phyloP scores from a whole-genome alignment of 64 coral and sea anemone species.

The Actinia equina region DNA sequence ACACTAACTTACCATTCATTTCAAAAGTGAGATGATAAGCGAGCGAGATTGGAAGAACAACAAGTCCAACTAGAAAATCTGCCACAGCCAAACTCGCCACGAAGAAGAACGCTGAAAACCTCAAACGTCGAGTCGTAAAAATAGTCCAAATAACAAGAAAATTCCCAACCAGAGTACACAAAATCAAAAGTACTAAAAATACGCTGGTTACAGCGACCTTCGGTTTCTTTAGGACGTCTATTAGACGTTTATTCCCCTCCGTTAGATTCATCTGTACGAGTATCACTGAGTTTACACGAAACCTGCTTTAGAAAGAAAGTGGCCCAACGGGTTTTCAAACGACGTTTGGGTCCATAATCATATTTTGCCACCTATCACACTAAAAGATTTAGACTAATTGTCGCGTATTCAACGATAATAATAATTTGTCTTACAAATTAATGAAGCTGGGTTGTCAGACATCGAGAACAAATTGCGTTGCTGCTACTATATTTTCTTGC shows the following conservation, averaged over 20 bases:
- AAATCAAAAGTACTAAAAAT: constrained; percentile 17
- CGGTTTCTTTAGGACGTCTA: not conserved
- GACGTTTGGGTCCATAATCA: no score
- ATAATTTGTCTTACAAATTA: no score
- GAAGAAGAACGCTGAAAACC: constrained; percentile 37
- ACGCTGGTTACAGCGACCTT: not conserved
- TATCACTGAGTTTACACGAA: no score
- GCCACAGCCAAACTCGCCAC: constrained; percentile 46
- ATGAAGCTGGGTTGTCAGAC: no score
- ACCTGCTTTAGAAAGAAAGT: no score
- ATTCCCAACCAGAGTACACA: constrained; percentile 27
- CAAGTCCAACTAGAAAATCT: constrained; percentile 43
- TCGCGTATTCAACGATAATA: no score
- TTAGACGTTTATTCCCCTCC: not conserved
- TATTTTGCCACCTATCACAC: no score
- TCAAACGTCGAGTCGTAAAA: constrained; percentile 29
- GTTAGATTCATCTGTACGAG: no score
- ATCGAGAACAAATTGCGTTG: no score
- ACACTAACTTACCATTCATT: constrained; percentile 16
- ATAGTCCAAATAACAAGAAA: constrained; percentile 34
- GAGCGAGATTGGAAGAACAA: constrained; percentile 36
- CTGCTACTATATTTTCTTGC: not conserved
- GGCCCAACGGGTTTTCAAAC: no score
- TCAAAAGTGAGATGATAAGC: not conserved
- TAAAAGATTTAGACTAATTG: no score